Evolutionary conservation across 2,797 vertebrate species (phyloP), one percentile per base, ranked within the genome.

Genomic region (Arctocebus calabarensis): DNA sequence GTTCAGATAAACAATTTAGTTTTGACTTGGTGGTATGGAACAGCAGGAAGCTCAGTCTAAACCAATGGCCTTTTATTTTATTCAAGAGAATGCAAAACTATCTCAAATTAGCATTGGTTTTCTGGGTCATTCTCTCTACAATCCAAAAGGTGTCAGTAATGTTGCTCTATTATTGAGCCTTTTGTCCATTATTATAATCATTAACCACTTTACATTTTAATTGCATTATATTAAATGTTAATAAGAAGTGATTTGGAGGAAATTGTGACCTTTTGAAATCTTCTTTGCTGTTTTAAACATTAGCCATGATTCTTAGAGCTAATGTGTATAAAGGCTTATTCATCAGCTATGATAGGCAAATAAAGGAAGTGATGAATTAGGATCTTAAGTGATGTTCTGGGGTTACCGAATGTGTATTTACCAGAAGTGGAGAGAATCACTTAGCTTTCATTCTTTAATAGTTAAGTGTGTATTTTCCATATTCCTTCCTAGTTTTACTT

Each of bases 141-240:
- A 92, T 37, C 16, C 70, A 94, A 96, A 96, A 20, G 11, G 9
- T 90, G 5, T 95, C 74, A 88, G 29, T 92, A 92, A 95, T 84
- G 11, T 77, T 95, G 57, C 7, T 88, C 29, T 59, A 14, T 93
- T 91, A 92, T 90, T 92, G 62, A 97, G 45, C 25, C 37, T 96
- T 97, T 94, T 91, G n/a, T 85, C 43, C 43, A 97, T 93, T 94
- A 73, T 1, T 95, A 89, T 91, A 84, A 97, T 94, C 40, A 95
- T 78, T 84, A 92, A 17, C 82, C 55, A 96, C n/a, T 75, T 96
- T 81, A 91, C 5, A 93, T 94, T 98, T 98, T 97, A 98, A 96
- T 96, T 95, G 37, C 40, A 92, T 94, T 85, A 62, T 9, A 92
- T 92, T 37, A 96, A 97, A 95, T 96, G 94, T 98, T 98, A 97